These are phyloP conservation scores for Drosophila meridiana DNA, from an alignment of 2,888 invertebrate genomes.

Conservation along the genomic window DNA sequence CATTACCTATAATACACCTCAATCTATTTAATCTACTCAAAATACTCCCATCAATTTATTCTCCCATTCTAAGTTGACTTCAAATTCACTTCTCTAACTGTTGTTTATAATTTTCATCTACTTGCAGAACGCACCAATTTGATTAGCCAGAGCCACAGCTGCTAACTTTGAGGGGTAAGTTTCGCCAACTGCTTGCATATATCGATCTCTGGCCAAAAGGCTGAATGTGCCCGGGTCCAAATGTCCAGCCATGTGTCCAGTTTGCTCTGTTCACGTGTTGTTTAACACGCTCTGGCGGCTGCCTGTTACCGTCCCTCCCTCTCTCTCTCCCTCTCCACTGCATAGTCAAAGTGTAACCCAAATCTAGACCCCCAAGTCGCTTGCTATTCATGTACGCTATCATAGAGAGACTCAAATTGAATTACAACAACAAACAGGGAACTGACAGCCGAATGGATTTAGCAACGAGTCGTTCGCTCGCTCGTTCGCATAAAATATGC, in stretches of 20 bases:
- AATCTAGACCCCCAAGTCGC: constrained; percentile 25
- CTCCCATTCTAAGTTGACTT: not conserved
- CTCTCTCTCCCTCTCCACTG: too few species aligned
- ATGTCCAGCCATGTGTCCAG: not conserved
- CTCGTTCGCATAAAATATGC: constrained; percentile 50
- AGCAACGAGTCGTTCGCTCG: constrained; percentile 10
- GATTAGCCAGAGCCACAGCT: constrained; percentile 25
- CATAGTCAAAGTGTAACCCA: constrained; percentile 5
- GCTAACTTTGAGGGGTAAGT: constrained; percentile 48
- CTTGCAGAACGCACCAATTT: constrained; percentile 39
- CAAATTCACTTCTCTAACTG: constrained; percentile 10
- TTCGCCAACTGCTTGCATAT: constrained; percentile 14
- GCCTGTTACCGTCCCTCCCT: constrained; percentile 25
- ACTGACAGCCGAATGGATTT: constrained; percentile 53
- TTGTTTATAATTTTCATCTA: constrained; percentile 10
- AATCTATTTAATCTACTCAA: not conserved
- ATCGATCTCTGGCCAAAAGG: constrained; percentile 31
- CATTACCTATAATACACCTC: too few species aligned
- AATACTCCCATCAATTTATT: not conserved
- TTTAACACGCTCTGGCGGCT: constrained; percentile 59
- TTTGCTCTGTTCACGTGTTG: constrained; percentile 57
- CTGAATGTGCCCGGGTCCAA: not conserved
- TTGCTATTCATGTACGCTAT: constrained; percentile 62
- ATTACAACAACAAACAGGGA: constrained; percentile 59
- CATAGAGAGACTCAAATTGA: constrained; percentile 64